Percentiles rank a stretch among this genome's conserved stretches.
Evolutionary conservation across 2,888 invertebrate species (phyloP).

Genomic region (Ceraclea dissimilis): DNA sequence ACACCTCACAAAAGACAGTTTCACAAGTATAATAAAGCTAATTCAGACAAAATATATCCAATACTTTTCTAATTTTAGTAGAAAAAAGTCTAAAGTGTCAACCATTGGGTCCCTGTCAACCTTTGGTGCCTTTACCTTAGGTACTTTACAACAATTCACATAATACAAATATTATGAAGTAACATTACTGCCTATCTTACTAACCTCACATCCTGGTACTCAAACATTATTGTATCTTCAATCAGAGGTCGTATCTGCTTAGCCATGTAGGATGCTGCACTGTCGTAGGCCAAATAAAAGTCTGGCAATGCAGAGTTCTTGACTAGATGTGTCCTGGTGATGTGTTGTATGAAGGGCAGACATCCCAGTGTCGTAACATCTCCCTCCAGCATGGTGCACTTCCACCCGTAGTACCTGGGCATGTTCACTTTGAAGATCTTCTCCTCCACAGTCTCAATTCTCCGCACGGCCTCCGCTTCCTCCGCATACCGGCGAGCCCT

Average conservation of each 20-base stretch:
- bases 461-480: slow-evolving; percentile 53
- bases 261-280: slow-evolving; percentile 41
- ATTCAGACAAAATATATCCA: too few species aligned
- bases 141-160: too few species aligned
- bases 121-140: too few species aligned
- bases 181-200: too few species aligned
- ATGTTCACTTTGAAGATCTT: slow-evolving; percentile 77
- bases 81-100: too few species aligned
- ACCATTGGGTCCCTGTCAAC: too few species aligned
- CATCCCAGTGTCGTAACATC: slow-evolving; percentile 56
- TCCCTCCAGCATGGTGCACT: slow-evolving; percentile 55
- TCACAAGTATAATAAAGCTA: too few species aligned
- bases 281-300: slow-evolving; percentile 44
- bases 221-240: slow-evolving; percentile 59
- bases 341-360: slow-evolving; percentile 61
- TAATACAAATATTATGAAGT: too few species aligned
- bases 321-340: slow-evolving; percentile 71
- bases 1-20: too few species aligned
- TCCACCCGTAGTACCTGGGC: slow-evolving; percentile 75
- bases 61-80: too few species aligned
- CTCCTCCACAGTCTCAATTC: slow-evolving; percentile 69
- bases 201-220: slow-evolving; percentile 52
- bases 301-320: slow-evolving; percentile 52
- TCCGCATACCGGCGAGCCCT: slow-evolving; percentile 36
- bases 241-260: slow-evolving; percentile 51